These are phyloP conservation scores for Synergus gifuensis DNA, from an alignment of 2,888 invertebrate species.

Conservation along the genomic window DNA sequence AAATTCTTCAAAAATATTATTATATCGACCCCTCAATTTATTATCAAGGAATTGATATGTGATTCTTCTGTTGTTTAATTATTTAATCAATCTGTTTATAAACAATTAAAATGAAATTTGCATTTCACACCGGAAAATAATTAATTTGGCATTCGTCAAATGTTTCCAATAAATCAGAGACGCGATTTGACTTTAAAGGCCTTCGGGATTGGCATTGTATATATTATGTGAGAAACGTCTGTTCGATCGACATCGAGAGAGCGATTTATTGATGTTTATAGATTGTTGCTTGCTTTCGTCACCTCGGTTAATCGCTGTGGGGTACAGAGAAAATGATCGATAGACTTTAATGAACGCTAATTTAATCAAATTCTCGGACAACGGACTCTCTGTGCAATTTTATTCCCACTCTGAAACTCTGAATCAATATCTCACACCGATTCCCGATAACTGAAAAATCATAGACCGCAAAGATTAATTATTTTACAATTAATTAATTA, in stretches of 20 bases:
- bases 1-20: no score
- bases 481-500: no score
- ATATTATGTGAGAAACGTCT: slow-evolving; percentile 23
- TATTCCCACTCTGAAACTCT: slow-evolving; percentile 44
- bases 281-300: slow-evolving; percentile 33
- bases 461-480: not conserved
- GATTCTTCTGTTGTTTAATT: not conserved
- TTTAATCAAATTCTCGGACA: slow-evolving; percentile 51
- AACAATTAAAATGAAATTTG: not conserved
- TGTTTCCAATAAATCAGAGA: slow-evolving; percentile 33
- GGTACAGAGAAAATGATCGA: slow-evolving; percentile 27
- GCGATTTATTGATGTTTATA: slow-evolving; percentile 22
- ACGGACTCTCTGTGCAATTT: slow-evolving; percentile 57
- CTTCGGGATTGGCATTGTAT: slow-evolving; percentile 13
- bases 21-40: no score
- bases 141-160: slow-evolving; percentile 11
- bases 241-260: slow-evolving; percentile 16
- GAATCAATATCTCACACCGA: not conserved
- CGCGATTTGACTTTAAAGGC: slow-evolving; percentile 26
- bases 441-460: slow-evolving; percentile 1
- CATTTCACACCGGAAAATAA: not conserved
- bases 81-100: not conserved
- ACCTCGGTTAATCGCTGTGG: slow-evolving; percentile 25
- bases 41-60: no score
- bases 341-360: slow-evolving; percentile 46